Evolutionary conservation across 2,113 vertebrate species (phyloP), one percentile per base, ranked within the genome.

Genomic region (Pantherophis guttatus): DNA sequence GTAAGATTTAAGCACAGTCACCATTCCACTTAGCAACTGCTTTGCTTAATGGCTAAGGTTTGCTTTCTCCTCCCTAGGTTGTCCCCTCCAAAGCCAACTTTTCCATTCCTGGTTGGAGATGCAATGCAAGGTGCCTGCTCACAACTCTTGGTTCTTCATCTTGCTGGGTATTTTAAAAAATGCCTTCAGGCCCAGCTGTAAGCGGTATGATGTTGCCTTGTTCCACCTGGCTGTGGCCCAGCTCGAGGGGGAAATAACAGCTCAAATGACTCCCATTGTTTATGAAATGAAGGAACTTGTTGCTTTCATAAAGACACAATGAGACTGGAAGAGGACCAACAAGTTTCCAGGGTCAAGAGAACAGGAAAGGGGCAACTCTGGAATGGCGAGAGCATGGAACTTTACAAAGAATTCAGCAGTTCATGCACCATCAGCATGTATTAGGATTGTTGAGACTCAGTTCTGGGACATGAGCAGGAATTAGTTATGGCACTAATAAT

Each of bases 41-140:
- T 33, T 75, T 33, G 13, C 65, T 75, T 75, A 33, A 33, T 33
- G 12, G n/a, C 12, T n/a, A 0, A 70, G 5, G 24, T 26, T 62
- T 62, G 23, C 59, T 62, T 62, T 26, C 59, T 62, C 19, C 57
- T 7, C 29, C 24, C 59, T 24, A 75, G 29, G 65, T 15, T 70
- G 62, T n/a, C 62, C 29, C 13, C 65, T 8, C 15, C 26, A 29
- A 87, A 55, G n/a, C 13, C 87, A 55, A n/a, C 53, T 23, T 21
- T 0, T 59, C 81, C 91, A 24, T 0, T 50, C 91, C 92, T 52
- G 75, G 39, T 90, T 29, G 0, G 21, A 7, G 0, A 62, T 85
- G 21, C 39, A 53, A 26, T 0, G 0, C 2, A 0, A 95, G 92
- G 33, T 93, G 90, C 50, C 39, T 3, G 7, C 0, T 1, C 0